A percentile compares a stretch with the other conserved stretches of the same genome.
phyloP scores from a whole-genome alignment of 2,113 vertebrate species.

The Xiphophorus couchianus region DNA sequence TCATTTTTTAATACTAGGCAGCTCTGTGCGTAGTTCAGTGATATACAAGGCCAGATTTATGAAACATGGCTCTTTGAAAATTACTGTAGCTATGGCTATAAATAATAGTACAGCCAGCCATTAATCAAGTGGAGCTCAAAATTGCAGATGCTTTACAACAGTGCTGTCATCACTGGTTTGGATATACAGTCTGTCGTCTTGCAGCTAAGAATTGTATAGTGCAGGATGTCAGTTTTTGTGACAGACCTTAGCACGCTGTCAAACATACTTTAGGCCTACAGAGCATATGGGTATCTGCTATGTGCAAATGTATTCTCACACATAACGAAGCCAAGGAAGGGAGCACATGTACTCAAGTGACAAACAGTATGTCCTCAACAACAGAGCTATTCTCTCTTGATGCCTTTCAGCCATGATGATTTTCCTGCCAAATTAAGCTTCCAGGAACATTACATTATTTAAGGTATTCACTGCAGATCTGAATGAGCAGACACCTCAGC shows the following conservation, averaged over 20 bases:
- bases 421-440: conserved; percentile 48
- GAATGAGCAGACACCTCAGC: conserved; percentile 42
- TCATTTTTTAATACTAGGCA: conserved; percentile 53
- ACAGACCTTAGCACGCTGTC: conserved; percentile 25
- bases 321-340: conserved; percentile 14
- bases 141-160: conserved; percentile 26
- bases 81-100: conserved; percentile 23
- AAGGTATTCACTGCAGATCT: conserved; percentile 32
- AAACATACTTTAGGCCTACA: conserved; percentile 16
- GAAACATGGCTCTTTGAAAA: conserved; percentile 17
- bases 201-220: conserved; percentile 15
- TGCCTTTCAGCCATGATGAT: conserved; percentile 12
- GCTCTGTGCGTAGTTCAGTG: conserved; percentile 22
- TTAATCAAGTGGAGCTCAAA: conserved; percentile 41
- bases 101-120: conserved; percentile 38
- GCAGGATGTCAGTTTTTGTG: conserved; percentile 34
- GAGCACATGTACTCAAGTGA: conserved; percentile 1
- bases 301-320: conserved; percentile 40
- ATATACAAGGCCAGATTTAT: conserved; percentile 46
- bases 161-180: conserved; percentile 17
- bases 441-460: conserved; percentile 32
- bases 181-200: conserved; percentile 14
- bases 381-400: conserved; percentile 7
- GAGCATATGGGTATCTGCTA: conserved; percentile 28
- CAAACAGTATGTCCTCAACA: conserved; percentile 8